These are phyloP conservation scores for Plagodis dolabraria DNA, from an alignment of 2,888 invertebrate species.

Conservation along the genomic window DNA sequence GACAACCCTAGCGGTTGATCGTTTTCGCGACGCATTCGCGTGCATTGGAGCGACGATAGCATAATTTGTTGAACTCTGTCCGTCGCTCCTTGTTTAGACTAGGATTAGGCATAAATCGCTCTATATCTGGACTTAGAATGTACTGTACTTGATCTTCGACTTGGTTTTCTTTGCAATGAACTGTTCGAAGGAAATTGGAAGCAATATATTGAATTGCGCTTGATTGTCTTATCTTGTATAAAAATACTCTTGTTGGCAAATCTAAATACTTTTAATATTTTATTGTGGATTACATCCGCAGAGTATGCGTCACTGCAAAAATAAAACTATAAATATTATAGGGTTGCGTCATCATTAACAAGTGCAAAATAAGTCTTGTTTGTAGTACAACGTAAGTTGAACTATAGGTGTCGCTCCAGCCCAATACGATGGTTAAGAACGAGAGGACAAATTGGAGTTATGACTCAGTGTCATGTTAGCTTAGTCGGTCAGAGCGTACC, in stretches of 20 bases:
- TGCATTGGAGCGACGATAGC: slow-evolving; percentile 41
- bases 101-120: slow-evolving; percentile 41
- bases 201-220: not conserved
- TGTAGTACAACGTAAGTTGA: no score
- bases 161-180: slow-evolving; percentile 7
- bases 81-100: slow-evolving; percentile 57
- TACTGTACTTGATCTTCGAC: slow-evolving; percentile 24
- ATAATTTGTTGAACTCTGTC: slow-evolving; percentile 55
- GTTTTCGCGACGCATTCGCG: slow-evolving; percentile 30
- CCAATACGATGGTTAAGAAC: no score
- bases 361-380: no score
- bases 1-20: slow-evolving; percentile 40
- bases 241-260: not conserved
- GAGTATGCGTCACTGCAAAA: no score
- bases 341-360: no score
- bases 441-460: no score
- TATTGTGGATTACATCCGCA: no score
- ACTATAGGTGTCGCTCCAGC: no score
- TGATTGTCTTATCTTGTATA: not conserved
- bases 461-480: no score
- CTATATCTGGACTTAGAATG: slow-evolving; percentile 30
- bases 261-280: no score
- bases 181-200: not conserved
- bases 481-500: no score
- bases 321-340: no score